Evolutionary conservation across 2,888 invertebrate species (phyloP), one percentile per base, ranked within the genome.

Genomic region (Priocnemis perturbator): DNA sequence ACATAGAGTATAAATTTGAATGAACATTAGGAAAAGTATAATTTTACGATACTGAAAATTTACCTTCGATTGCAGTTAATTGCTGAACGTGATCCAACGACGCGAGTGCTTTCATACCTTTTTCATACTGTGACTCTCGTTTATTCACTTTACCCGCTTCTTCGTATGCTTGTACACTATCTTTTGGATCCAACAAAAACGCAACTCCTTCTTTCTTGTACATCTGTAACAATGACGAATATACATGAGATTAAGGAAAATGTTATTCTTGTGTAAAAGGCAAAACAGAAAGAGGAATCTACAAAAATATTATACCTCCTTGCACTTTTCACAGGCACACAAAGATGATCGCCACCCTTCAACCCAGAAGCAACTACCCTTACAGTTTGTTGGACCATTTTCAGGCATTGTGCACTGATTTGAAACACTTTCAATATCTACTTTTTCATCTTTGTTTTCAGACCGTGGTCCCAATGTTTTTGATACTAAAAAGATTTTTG

Each of bases 111-210:
- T 94, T 92, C 86, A 96, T 91, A 11, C 95, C 95, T 81, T 93
- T 93, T 81, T 95, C 95, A 84, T 95, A 94, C 72, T 92, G 93
- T 7, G 93, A 91, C 76, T 92, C 91, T 9, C 89, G 90, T 3
- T 87, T 86, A 61, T 91, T 92, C 65, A 92, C 91, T 88, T 93
- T 94, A 15, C 95, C 94, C 79, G 94, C 92, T 79, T 93, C 93
- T 90, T 95, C 94, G 89, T 97, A 98, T 0, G 93, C 93, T 72
- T 93, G 93, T 0, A 97, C 95, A 0, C 97, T 96, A 86, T 98
- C 98, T 77, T 94, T 93, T 0, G 91, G 90, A 88, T 98, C 97
- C 37, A 93, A 89, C 58, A 98, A 90, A 87, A 93, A 98, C 64
- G 91, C 87, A 2, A 97, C 91, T 37, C 92, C 91, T 58, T 94